Evolutionary conservation across 2,888 invertebrate species (phyloP), one percentile per base, ranked within the genome.

Genomic region (Hirtodrosophila confusa): DNA sequence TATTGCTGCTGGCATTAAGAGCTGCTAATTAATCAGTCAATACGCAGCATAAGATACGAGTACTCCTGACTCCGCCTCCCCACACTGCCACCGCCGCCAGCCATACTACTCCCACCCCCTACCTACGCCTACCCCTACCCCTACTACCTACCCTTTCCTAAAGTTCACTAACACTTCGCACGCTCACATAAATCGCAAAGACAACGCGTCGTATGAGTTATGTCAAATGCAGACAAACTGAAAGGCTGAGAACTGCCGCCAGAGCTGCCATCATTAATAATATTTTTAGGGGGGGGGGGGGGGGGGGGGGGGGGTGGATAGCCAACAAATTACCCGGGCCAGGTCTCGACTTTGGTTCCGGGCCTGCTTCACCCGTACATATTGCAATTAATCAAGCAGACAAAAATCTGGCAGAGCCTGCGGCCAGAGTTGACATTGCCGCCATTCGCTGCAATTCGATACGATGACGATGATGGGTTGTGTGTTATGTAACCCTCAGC

Each of bases 371-470:
- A 27, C 4, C 27, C 49, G 35, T 48, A 45, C 60, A 60, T 40
- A 45, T 64, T 72, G 76, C 87, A 87, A 87, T 84, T 84, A 87
- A 84, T 84, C 83, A 84, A 76, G 70, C 61, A 71, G 85, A 80
- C 85, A 80, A 75, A 78, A 75, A 78, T 86, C 80, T 86, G 69
- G 45, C 54, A 54, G 48, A 8, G 63, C 70, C 49, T 47, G 76
- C 57, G 71, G 75, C 51, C 72, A 63, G 43, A 61, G 71, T 57
- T 75, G 63, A 69, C 72, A 69, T 43, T 29, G 31, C 53, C 17
- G 11, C 29, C 51, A 62, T 62, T 55, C 57, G 53, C 54, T 64
- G 70, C 69, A 69, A 51, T 63, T 70, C 69, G 70, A 69, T 69
- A 68, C 47, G 55, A 11, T 47, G 45, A 50, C 44, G 55, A 27